Percentiles rank a stretch among this genome's conserved stretches.
These are phyloP conservation scores for Drepana falcataria DNA, from an alignment of 2,888 invertebrate species.

Conservation along the genomic window DNA sequence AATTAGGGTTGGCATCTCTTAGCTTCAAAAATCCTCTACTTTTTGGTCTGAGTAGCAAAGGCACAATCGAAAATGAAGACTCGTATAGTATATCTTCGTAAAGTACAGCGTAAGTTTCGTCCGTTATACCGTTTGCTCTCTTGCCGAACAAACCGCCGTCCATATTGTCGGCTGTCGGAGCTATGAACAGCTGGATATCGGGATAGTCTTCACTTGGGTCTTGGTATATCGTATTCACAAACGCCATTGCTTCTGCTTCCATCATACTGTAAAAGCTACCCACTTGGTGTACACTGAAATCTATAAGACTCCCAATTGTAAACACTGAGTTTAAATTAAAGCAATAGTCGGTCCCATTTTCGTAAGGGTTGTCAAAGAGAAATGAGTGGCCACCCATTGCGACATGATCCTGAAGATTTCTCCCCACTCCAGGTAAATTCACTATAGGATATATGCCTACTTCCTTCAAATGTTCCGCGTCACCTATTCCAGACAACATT, in stretches of 20 bases:
- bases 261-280: slow-evolving; percentile 88
- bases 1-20: slow-evolving; percentile 82
- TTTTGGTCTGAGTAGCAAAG: slow-evolving; percentile 84
- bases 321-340: slow-evolving; percentile 84
- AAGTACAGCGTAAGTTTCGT: slow-evolving; percentile 82
- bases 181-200: slow-evolving; percentile 87
- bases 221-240: slow-evolving; percentile 85
- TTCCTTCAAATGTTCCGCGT: slow-evolving; percentile 79
- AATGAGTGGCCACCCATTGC: slow-evolving; percentile 88
- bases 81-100: slow-evolving; percentile 85
- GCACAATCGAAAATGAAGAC: slow-evolving; percentile 83
- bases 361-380: slow-evolving; percentile 81
- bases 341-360: slow-evolving; percentile 79
- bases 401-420: slow-evolving; percentile 90
- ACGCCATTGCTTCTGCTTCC: slow-evolving; percentile 88
- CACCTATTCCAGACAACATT: slow-evolving; percentile 91
- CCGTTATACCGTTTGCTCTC: slow-evolving; percentile 81
- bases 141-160: slow-evolving; percentile 88
- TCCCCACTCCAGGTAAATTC: slow-evolving; percentile 85
- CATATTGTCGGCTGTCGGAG: slow-evolving; percentile 85
- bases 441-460: slow-evolving; percentile 80
- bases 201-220: slow-evolving; percentile 84
- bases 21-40: slow-evolving; percentile 85
- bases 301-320: slow-evolving; percentile 78
- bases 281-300: slow-evolving; percentile 78